These are phyloP conservation scores for Diceros bicornis DNA, from an alignment of 2,797 vertebrate genomes.

Conservation along the genomic window DNA sequence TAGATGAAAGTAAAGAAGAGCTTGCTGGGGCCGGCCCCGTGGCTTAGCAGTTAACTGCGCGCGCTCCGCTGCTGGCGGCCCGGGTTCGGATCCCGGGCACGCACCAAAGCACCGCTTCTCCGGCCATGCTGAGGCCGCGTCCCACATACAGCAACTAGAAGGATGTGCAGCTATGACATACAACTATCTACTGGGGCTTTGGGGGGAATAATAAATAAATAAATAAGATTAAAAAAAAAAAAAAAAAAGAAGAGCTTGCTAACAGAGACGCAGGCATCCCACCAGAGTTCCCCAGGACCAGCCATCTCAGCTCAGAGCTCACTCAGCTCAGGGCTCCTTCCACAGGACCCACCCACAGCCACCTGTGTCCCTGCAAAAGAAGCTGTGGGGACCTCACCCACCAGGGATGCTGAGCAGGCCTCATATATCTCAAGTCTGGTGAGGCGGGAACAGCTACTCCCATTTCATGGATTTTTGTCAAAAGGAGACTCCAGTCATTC, in stretches of 20 bases:
- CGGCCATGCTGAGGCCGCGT: too few relatives aligned
- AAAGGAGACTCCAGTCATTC: background rate
- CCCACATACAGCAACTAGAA: too few relatives aligned
- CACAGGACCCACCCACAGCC: background rate
- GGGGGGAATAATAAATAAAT: too few relatives aligned
- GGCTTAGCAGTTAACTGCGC: too few relatives aligned
- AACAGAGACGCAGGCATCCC: background rate
- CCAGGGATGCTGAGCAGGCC: background rate
- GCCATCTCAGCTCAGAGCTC: background rate
- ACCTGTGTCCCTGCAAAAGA: background rate
- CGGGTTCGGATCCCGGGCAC: too few relatives aligned
- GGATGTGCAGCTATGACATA: too few relatives aligned
- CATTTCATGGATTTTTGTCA: background rate
- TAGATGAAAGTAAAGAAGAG: conserved; percentile 1
- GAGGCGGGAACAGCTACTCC: background rate
- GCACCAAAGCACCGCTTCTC: too few relatives aligned
- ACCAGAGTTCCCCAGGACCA: background rate
- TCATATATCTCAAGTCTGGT: background rate
- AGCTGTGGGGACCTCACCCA: background rate
- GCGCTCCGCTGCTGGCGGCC: too few relatives aligned
- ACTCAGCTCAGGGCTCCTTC: background rate
- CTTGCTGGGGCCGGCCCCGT: too few relatives aligned
- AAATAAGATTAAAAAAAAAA: too few relatives aligned
- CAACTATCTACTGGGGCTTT: too few relatives aligned
- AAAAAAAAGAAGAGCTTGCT: background rate